A percentile compares a stretch with the other conserved stretches of the same genome.
Evolutionary conservation across 2,888 invertebrate species (phyloP).

Genomic region (Mesorhabditis spiculigera): DNA sequence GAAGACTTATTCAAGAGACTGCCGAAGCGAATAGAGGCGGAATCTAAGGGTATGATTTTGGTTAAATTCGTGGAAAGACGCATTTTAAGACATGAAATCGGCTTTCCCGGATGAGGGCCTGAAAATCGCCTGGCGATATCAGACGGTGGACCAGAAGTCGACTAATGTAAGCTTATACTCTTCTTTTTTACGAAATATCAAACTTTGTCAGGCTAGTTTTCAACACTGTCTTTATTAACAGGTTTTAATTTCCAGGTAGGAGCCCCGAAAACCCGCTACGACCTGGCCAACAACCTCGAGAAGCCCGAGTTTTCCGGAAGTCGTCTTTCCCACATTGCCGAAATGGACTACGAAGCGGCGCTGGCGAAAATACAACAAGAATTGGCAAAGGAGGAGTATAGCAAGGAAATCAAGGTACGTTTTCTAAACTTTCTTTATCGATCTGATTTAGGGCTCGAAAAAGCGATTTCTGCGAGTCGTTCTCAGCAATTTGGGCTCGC

Average conservation of each 20-base stretch:
- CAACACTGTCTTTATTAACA: neutral
- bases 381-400: neutral
- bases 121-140: conserved; percentile 2
- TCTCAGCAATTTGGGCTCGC: neutral
- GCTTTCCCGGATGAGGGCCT: neutral
- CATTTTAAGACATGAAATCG: neutral
- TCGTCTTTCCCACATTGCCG: neutral
- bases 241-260: neutral
- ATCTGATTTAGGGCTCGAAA: neutral
- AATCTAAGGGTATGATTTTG: neutral
- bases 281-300: neutral
- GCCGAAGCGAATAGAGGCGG: neutral
- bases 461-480: neutral
- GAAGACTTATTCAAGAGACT: neutral
- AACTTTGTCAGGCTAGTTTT: too few relatives aligned
- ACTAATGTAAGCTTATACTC: neutral
- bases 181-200: too few relatives aligned
- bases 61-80: neutral
- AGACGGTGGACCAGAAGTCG: neutral
- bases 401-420: neutral
- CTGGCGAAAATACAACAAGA: neutral
- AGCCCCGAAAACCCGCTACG: neutral
- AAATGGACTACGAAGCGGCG: neutral
- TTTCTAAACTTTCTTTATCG: neutral
- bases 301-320: neutral